These are phyloP conservation scores for Zonotrichia albicollis DNA, from an alignment of 2,797 vertebrate genomes.

Conservation along the genomic window DNA sequence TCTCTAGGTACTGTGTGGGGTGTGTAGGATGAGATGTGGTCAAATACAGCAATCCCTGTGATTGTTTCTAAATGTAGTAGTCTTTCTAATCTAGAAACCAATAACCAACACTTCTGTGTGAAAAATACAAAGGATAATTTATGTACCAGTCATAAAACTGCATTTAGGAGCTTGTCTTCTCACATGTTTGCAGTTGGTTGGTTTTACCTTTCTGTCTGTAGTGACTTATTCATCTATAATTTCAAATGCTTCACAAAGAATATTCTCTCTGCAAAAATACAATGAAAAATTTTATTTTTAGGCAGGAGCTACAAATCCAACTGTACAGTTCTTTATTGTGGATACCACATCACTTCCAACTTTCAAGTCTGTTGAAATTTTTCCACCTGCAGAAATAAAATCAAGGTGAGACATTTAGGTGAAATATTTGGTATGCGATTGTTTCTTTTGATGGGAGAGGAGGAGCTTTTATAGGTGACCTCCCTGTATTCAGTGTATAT, in stretches of 20 bases:
- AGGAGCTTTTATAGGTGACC: slow-evolving; percentile 14
- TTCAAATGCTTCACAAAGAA: background rate
- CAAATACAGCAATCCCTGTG: background rate
- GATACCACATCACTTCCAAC: background rate
- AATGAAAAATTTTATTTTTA: slow-evolving; percentile 58
- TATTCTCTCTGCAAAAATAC: background rate
- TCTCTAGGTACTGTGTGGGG: background rate
- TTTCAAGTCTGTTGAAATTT: background rate
- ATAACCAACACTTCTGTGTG: background rate
- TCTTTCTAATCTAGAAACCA: background rate
- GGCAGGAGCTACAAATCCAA: slow-evolving; percentile 81
- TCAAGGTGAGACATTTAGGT: slow-evolving; percentile 66
- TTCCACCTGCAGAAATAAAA: slow-evolving; percentile 64
- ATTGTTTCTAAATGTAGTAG: background rate
- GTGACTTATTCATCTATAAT: background rate
- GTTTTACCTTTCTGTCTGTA: background rate
- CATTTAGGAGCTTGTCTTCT: background rate
- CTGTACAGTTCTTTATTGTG: slow-evolving; percentile 73
- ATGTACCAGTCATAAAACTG: background rate
- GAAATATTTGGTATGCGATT: background rate
- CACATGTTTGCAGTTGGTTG: background rate
- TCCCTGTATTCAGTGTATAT: background rate
- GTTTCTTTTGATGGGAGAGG: background rate
- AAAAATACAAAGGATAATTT: background rate
- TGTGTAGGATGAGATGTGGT: background rate